Base-by-base conservation (phyloP, 2,113 vertebrate genomes). In the Pao palembangensis region DNA sequence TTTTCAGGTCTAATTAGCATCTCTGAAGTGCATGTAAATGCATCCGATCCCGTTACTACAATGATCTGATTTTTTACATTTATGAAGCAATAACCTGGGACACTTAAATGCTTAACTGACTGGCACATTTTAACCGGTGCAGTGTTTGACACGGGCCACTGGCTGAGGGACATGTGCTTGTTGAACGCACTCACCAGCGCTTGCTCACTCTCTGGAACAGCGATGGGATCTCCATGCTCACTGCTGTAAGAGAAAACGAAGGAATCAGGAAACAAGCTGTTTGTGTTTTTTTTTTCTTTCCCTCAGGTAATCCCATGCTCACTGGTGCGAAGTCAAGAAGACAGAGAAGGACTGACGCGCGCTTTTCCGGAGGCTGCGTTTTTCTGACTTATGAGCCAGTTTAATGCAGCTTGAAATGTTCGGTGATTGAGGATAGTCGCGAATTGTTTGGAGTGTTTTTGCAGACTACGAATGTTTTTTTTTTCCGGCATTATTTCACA, bases 251-350 rank as follows among this genome's bases (percentile, higher is more conserved):
- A 71, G 61, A 19, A 58, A 74, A 58, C 51, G 34, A 54, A 14
- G 48, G 59, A 67, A 67, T 57, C 31, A 19, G 57, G 61, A 67
- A 58, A 69, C 60, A 63, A 69, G 61, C 54, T 80, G 82, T 49
- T 69, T 70, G 67, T 59, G 61, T 38, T 38, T 38, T 11, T 38
- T 38, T 12, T 12, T 4, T 38, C 55, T 70, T 73, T 83, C 83
- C 85, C 78, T 78, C 66, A 64, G 83, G 76, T 76, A 69, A 84
- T 79, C 73, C 71, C 64, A 70, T n/a, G 72, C 74, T 81, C 80
- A 76, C 74, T 62, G 54, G 75, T 52, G 73, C 85, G 54, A 56
- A 55, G 56, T 79, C 61, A 56, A 69, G 58, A 21, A 31, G 53
- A 61, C 53, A 48, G 46, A 63, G 75, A 60, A 58, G 38, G 69